Evolutionary conservation across 2,113 vertebrate species (phyloP).

Genomic region (Seriola dumerili): DNA sequence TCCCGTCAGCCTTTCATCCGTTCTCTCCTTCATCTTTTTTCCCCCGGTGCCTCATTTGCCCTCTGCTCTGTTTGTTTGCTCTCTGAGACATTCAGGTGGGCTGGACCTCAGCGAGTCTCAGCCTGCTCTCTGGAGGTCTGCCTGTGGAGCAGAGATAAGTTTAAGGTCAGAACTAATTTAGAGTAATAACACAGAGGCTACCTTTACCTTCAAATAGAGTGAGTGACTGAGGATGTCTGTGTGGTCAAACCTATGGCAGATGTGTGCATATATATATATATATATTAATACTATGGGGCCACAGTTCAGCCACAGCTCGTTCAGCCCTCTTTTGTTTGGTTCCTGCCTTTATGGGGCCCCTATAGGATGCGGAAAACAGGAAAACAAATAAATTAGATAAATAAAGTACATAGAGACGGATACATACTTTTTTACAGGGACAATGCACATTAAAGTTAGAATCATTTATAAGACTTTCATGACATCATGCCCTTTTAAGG

Average conservation of each 20-base stretch:
- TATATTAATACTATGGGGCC: too few species aligned
- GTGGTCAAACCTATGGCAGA: neutral
- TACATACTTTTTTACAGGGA: too few species aligned
- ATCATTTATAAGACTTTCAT: too few species aligned
- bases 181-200: constrained; percentile 13
- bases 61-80: constrained; percentile 34
- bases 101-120: constrained; percentile 58
- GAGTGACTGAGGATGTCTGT: neutral
- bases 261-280: too few species aligned
- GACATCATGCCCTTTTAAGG: too few species aligned
- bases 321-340: too few species aligned
- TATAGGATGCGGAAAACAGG: too few species aligned
- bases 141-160: constrained; percentile 29
- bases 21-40: constrained; percentile 7
- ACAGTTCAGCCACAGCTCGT: too few species aligned
- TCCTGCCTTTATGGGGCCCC: too few species aligned
- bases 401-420: too few species aligned
- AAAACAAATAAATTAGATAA: too few species aligned
- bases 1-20: constrained; percentile 2
- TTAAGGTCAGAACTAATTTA: constrained; percentile 48
- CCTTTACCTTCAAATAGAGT: constrained; percentile 2
- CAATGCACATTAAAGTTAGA: too few species aligned
- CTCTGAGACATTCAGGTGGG: constrained; percentile 81
- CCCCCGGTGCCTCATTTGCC: constrained; percentile 55
- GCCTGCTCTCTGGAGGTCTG: constrained; percentile 34